Base-by-base conservation (phyloP, 2,797 vertebrate species). In the Crossoptilon crossoptilon region DNA sequence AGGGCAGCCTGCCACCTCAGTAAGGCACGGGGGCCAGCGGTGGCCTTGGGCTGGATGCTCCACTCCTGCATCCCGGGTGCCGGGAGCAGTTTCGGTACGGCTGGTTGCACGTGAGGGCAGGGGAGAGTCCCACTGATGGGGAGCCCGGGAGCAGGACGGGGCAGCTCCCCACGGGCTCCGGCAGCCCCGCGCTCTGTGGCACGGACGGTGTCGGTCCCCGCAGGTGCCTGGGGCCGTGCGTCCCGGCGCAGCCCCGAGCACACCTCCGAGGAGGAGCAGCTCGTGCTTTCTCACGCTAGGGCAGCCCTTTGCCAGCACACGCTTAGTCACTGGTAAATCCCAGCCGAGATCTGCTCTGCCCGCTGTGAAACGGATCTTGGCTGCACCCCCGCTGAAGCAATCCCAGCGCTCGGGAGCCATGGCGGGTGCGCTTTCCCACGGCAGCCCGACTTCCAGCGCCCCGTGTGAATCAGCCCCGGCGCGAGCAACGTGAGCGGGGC, bases 291-390 rank as follows among this genome's bases (percentile, higher is more conserved):
- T 96, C 96, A 96, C 87, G 95, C 90, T 95, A 46, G 91, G 97
- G 96, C 87, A 92, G 87, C 93, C 96, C 85, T 88, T 31, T 60
- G 94, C 96, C 94, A 94, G 95, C 96, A 94, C 97, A 96, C 6
- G 90, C 97, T 98, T 96, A 98, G 96, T 98, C 97, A 98, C 87
- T 22, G 70, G 92, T 93, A 69, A 81, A 84, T 96, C 96, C 96
- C 95, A 96, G 96, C 92, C 94, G 27, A 81, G 93, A 94, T 87
- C 58, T 84, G 84, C 31, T 60, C 88, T 94, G 94, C 96, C 85
- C 78, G 77, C 90, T 97, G 94, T 83, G 70, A 78, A 90, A 95
- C 83, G 95, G 81, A 79, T 94, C 96, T 97, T 78, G 95, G 97
- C 97, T 96, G 96, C 95, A 71, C 93, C 95, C 90, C 91, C 44